Evolutionary conservation across 2,888 invertebrate species (phyloP).

Genomic region (Eupithecia dodoneata): DNA sequence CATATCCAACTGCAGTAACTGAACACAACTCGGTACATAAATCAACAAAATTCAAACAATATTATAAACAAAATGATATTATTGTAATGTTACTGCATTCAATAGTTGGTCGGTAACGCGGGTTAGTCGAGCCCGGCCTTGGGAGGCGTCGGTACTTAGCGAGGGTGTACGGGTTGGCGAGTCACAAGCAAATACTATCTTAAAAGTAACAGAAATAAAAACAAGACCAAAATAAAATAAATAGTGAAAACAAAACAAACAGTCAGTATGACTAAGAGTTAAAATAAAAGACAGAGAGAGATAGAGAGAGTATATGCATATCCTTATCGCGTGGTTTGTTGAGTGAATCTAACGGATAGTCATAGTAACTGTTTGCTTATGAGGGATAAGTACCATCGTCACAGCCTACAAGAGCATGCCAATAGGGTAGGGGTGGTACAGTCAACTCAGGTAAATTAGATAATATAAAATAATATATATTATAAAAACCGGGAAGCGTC

Average conservation of each 20-base stretch:
- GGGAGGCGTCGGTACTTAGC: constrained; percentile 66
- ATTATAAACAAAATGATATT: constrained; percentile 55
- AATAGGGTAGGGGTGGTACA: constrained; percentile 69
- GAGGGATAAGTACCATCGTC: constrained; percentile 82
- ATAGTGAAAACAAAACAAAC: constrained; percentile 76
- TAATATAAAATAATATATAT: constrained; percentile 45
- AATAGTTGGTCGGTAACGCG: constrained; percentile 62
- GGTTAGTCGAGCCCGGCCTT: constrained; percentile 69
- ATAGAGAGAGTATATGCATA: constrained; percentile 72
- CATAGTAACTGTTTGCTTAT: constrained; percentile 81
- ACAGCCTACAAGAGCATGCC: constrained; percentile 82
- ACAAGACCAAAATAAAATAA: constrained; percentile 57
- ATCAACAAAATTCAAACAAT: constrained; percentile 57
- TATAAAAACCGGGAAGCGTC: constrained; percentile 71
- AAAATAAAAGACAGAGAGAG: constrained; percentile 79
- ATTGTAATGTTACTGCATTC: constrained; percentile 72
- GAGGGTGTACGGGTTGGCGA: constrained; percentile 79
- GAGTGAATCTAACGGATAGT: constrained; percentile 67
- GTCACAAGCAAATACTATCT: constrained; percentile 82
- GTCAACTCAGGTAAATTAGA: constrained; percentile 66
- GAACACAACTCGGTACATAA: constrained; percentile 67
- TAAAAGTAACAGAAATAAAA: constrained; percentile 65
- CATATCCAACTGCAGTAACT: constrained; percentile 71
- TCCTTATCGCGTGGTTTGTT: constrained; percentile 78
- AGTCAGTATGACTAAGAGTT: constrained; percentile 83